phyloP scores from a whole-genome alignment of 2,888 invertebrate genomes.

The Hipparchia semele region DNA sequence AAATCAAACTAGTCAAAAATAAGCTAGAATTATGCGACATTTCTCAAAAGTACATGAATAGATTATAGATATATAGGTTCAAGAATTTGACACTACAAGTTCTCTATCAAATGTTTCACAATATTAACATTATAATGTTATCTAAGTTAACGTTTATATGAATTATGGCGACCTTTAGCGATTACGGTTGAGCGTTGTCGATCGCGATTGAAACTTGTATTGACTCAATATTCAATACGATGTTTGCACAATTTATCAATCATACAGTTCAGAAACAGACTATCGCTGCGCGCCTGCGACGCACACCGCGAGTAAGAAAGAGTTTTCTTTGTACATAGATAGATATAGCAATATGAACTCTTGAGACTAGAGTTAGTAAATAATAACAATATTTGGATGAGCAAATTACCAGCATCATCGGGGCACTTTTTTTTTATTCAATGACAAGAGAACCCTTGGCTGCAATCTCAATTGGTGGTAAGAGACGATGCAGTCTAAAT shows the following conservation, averaged over 20 bases:
- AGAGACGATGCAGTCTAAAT: no score
- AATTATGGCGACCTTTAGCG: constrained; percentile 45
- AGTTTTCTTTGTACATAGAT: not conserved
- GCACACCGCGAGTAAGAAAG: not conserved
- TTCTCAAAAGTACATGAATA: not conserved
- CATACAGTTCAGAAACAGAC: not conserved
- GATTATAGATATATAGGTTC: not conserved
- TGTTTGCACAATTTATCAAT: not conserved
- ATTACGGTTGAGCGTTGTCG: constrained; percentile 35
- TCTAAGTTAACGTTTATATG: constrained; percentile 40
- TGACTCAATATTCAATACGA: constrained; percentile 17
- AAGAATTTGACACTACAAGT: constrained; percentile 13
- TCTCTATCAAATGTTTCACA: constrained; percentile 36
- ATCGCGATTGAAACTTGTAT: constrained; percentile 27
- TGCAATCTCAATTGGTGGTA: no score
- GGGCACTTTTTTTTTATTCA: no score
- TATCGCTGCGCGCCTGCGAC: no score
- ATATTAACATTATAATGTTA: constrained; percentile 41
- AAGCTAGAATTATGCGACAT: no score
- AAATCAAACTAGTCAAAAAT: no score
- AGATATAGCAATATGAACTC: no score
- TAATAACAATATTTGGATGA: no score
- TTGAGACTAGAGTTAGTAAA: no score
- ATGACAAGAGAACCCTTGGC: no score
- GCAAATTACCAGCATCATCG: no score